A percentile compares a stretch with the other conserved stretches of the same genome.
Evolutionary conservation across 2,113 vertebrate species (phyloP).

Genomic region (Quiscalus mexicanus): DNA sequence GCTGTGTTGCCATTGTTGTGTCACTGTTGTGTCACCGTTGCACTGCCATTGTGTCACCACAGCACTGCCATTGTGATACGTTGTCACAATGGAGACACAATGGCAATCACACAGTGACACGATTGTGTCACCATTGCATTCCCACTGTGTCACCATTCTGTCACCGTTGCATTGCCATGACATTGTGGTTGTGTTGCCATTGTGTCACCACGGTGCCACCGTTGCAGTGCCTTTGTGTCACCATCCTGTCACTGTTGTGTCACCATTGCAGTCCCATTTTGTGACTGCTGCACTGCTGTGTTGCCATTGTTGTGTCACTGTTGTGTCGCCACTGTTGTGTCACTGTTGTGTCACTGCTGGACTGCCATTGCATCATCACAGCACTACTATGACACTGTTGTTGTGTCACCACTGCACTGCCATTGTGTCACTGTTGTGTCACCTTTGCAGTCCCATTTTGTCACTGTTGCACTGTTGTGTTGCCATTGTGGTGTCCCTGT

Average conservation of each 20-base stretch:
- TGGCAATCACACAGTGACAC: no score
- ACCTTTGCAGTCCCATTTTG: no score
- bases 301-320: neutral
- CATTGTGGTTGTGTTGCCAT: no score
- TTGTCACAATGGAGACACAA: no score
- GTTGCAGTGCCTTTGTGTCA: neutral
- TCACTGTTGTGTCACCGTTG: neutral
- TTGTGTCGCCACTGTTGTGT: neutral
- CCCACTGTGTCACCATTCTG: no score
- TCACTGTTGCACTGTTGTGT: no score
- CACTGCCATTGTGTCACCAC: accelerated
- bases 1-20: neutral
- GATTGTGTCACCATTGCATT: no score
- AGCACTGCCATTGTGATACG: no score
- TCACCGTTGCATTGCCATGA: no score
- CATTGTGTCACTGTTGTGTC: neutral
- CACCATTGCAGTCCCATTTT: no score
- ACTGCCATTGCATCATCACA: accelerated
- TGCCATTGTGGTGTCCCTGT: neutral
- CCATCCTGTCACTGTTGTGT: neutral
- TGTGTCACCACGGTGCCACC: neutral
- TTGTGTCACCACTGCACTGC: neutral
- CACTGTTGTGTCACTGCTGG: accelerated
- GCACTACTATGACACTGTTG: no score
- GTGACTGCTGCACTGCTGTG: neutral